Evolutionary conservation across 2,113 vertebrate species (phyloP).

Genomic region (Centropus unirufus): DNA sequence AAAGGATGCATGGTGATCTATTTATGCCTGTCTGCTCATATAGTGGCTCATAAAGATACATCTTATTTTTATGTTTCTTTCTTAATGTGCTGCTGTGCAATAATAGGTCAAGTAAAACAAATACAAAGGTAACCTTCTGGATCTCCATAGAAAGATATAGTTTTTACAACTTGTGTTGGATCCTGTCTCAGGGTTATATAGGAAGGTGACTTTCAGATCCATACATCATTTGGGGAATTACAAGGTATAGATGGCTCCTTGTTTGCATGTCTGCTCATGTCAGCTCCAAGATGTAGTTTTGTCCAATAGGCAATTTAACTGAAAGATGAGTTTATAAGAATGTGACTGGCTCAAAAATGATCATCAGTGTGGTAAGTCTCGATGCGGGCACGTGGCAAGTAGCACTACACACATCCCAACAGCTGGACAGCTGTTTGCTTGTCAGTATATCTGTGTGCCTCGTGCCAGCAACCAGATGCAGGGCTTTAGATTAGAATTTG

Average conservation of each 20-base stretch:
- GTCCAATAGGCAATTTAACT: background rate
- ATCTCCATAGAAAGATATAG: background rate
- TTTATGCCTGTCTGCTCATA: background rate
- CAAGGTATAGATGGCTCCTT: background rate
- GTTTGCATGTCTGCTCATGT: background rate
- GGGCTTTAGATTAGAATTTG: background rate
- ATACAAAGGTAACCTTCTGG: background rate
- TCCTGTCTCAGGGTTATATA: background rate
- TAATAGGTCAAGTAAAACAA: background rate
- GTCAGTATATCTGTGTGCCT: background rate
- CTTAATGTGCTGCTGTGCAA: background rate
- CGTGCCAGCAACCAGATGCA: background rate
- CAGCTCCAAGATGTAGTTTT: background rate
- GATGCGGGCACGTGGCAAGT: fast-evolving
- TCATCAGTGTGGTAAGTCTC: background rate
- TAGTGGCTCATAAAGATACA: background rate
- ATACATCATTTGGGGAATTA: background rate
- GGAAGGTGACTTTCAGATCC: background rate
- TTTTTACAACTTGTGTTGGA: background rate
- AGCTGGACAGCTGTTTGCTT: background rate
- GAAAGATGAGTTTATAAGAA: background rate
- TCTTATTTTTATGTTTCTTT: background rate
- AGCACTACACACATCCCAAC: fast-evolving
- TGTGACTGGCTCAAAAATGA: background rate
- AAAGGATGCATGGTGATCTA: background rate